Conservation (phyloP, 2,113 vertebrate genomes). For the Ctenodactylus gundi region DNA sequence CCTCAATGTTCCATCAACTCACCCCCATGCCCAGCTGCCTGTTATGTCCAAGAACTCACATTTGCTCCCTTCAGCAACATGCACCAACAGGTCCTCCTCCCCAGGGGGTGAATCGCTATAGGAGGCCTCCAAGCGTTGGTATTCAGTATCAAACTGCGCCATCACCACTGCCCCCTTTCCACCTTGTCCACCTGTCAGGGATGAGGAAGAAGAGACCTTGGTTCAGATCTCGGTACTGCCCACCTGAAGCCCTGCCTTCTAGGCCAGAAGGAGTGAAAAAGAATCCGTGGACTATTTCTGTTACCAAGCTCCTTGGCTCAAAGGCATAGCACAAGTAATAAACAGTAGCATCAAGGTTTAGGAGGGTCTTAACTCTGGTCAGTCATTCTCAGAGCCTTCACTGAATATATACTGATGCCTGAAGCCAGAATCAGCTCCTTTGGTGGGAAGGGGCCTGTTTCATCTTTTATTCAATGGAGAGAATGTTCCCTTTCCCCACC, state of each 20-base stretch:
- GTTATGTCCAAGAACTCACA: slow-evolving; percentile 83
- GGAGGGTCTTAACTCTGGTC: not conserved
- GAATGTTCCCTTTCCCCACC: not conserved
- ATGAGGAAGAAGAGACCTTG: not conserved
- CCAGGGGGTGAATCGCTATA: slow-evolving; percentile 96
- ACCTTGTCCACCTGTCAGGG: slow-evolving; percentile 61
- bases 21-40: not conserved
- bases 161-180: slow-evolving; percentile 79
- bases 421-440: slow-evolving; percentile 11
- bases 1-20: not conserved
- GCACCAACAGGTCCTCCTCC: slow-evolving; percentile 94
- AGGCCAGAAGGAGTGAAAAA: slow-evolving; percentile 37
- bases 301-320: not conserved
- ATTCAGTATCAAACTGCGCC: slow-evolving; percentile 96
- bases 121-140: slow-evolving; percentile 95
- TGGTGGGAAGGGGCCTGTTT: not conserved
- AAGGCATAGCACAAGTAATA: not conserved
- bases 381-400: slow-evolving; percentile 1
- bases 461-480: not conserved
- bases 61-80: slow-evolving; percentile 95
- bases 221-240: not conserved
- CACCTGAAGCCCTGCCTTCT: not conserved
- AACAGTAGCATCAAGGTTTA: not conserved
- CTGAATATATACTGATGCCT: not conserved
- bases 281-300: slow-evolving; percentile 25